Base-by-base conservation (phyloP, 2,888 invertebrate species). In the Sipunculus nudus region DNA sequence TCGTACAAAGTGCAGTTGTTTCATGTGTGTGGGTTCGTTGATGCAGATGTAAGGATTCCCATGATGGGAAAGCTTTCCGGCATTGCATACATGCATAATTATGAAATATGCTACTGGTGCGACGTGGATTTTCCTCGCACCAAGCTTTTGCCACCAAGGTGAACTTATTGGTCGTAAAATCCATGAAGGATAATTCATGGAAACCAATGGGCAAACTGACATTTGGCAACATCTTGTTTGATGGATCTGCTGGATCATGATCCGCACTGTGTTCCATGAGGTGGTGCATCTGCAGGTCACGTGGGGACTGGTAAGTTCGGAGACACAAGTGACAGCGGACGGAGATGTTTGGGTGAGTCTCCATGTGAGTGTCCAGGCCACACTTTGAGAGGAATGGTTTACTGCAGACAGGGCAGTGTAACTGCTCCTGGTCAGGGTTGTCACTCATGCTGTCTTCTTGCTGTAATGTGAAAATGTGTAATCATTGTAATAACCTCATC, bases 111-210 rank as follows among this genome's bases (percentile, higher is more conserved):
- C 73, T 72, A 62, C 77, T 78, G 3, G 79, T 68, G 55, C 70
- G 65, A 35, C 79, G 72, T 3, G 71, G 59, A 60, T 89, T 88
- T 68, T 88, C 87, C 75, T 92, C 92, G 80, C 90, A 90, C 64
- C 89, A 87, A 25, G 89, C 88, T 66, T 90, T 88, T 0, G 92
- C 90, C 67, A 93, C 91, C 54, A 91, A 87, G 0, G 92, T 89
- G 77, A 92, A 92, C 78, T 93, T 93, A 70, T 89, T 88, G 61
- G 88, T 89, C 0, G 92, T 89, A 78, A 92, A 93, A 77, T 92
- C 92, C n/a, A 91, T 88, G 78, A 90, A 91, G 2, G 89, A 89
- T 55, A 81, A 54, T 23, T 61, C 50, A 69, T 76, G 63, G 65
- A 81, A 81, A 19, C 79, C 79, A 21, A 74, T 48, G 8, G 62